phyloP scores from a whole-genome alignment of 2,113 vertebrate genomes.

The Pterocles gutturalis region DNA sequence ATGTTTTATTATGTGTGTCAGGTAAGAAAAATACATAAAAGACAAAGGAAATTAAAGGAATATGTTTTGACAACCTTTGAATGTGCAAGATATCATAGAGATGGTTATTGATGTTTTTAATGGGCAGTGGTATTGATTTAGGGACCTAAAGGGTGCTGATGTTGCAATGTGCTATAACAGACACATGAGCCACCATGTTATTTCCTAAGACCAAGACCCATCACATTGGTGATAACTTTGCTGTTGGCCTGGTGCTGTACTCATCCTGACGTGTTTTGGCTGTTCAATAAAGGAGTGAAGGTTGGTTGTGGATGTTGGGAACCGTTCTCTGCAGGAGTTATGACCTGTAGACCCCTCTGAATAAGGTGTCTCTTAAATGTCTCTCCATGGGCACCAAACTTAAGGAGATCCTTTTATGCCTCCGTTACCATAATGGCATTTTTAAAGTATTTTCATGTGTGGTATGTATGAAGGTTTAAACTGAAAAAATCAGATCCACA shows the following conservation, averaged over 20 bases:
- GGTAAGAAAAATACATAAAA: neutral
- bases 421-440: neutral
- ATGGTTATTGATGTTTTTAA: neutral
- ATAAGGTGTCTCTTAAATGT: neutral
- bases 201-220: neutral
- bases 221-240: neutral
- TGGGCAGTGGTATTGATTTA: neutral
- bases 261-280: neutral
- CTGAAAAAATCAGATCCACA: neutral
- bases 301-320: neutral
- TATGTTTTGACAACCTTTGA: neutral
- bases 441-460: neutral
- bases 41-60: neutral
- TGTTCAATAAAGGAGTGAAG: neutral
- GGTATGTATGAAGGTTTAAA: neutral
- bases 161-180: neutral
- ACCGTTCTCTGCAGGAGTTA: rapidly evolving
- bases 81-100: neutral
- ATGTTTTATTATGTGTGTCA: neutral
- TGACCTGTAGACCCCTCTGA: neutral
- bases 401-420: neutral
- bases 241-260: neutral
- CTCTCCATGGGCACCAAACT: neutral
- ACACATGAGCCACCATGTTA: rapidly evolving
- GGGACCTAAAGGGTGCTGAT: rapidly evolving